Conservation (phyloP, 2,797 vertebrate genomes). For the Melanotaenia boesemani region DNA sequence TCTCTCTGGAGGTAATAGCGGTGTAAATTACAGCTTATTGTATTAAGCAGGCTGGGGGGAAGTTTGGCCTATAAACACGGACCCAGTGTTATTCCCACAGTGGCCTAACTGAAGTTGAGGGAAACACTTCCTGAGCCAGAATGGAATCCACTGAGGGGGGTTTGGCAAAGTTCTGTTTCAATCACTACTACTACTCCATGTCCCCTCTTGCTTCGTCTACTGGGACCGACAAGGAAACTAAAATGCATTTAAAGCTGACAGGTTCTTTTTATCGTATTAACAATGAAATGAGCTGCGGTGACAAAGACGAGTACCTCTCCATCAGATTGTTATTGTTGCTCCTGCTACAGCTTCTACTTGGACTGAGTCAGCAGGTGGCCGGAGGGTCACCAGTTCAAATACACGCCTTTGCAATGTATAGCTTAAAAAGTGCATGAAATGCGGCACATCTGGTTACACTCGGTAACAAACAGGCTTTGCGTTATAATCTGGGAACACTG, state of each 20-base stretch:
- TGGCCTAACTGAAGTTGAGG: slow-evolving; percentile 58
- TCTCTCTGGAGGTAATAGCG: slow-evolving; percentile 77
- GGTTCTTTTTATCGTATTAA: slow-evolving; percentile 38
- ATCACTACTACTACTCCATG: slow-evolving; percentile 26
- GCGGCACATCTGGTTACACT: not conserved
- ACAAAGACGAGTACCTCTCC: slow-evolving; percentile 19
- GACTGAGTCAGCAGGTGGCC: slow-evolving; percentile 34
- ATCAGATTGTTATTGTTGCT: slow-evolving; percentile 1
- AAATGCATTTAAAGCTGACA: slow-evolving; percentile 57
- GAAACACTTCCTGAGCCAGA: slow-evolving; percentile 76
- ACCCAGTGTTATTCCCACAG: slow-evolving; percentile 78
- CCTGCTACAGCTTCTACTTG: not conserved
- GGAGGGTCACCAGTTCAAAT: slow-evolving; percentile 46
- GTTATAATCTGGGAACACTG: not conserved
- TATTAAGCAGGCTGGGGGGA: slow-evolving; percentile 71
- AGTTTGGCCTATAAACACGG: slow-evolving; percentile 72
- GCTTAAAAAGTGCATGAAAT: slow-evolving; percentile 6
- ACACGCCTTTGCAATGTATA: not conserved
- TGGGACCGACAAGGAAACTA: slow-evolving; percentile 55
- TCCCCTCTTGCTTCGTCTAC: slow-evolving; percentile 34
- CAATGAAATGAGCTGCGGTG: slow-evolving; percentile 52
- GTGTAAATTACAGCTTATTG: slow-evolving; percentile 84
- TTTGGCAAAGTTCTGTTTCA: slow-evolving; percentile 47
- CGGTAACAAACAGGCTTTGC: not conserved
- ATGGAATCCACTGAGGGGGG: slow-evolving; percentile 42